phyloP scores from a whole-genome alignment of 2,888 invertebrate species.

The Galeopsomyia nigrocyanea region DNA sequence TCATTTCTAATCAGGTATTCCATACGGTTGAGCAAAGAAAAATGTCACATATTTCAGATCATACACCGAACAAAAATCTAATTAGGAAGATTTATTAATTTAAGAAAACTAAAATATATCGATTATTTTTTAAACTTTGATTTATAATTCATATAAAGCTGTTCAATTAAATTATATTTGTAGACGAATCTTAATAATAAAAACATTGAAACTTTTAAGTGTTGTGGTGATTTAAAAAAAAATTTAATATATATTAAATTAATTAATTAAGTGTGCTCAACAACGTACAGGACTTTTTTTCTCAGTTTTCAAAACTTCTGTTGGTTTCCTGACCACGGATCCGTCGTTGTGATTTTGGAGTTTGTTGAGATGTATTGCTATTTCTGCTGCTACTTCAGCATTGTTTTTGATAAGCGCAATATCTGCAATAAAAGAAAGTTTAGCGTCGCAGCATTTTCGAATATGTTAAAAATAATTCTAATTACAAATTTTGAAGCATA shows the following conservation, averaged over 20 bases:
- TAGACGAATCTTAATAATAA: conserved; percentile 33
- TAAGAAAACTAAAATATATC: conserved; percentile 9
- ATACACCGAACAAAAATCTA: neutral
- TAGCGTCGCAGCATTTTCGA: too few relatives aligned
- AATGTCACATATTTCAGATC: conserved; percentile 28
- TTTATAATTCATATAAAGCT: conserved; percentile 28
- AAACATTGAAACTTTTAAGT: conserved; percentile 28
- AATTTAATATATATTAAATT: neutral
- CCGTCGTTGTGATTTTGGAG: conserved; percentile 12
- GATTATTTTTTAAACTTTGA: conserved; percentile 23
- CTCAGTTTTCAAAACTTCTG: conserved; percentile 14
- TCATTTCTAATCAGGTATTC: conserved; percentile 6
- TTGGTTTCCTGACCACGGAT: neutral
- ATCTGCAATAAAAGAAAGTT: conserved; percentile 71
- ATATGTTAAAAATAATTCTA: too few relatives aligned
- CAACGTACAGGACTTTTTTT: conserved; percentile 53
- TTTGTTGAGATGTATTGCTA: conserved; percentile 72
- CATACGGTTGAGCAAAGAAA: conserved; percentile 24
- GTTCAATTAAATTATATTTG: conserved; percentile 30
- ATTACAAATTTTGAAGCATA: too few relatives aligned
- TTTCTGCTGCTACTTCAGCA: conserved; percentile 84
- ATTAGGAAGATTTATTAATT: conserved; percentile 17
- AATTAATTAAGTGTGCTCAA: conserved; percentile 10
- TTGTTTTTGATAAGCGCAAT: conserved; percentile 95
- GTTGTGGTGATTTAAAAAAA: neutral